Conservation (phyloP, 2,888 invertebrate species). For the Adineta ricciae region DNA sequence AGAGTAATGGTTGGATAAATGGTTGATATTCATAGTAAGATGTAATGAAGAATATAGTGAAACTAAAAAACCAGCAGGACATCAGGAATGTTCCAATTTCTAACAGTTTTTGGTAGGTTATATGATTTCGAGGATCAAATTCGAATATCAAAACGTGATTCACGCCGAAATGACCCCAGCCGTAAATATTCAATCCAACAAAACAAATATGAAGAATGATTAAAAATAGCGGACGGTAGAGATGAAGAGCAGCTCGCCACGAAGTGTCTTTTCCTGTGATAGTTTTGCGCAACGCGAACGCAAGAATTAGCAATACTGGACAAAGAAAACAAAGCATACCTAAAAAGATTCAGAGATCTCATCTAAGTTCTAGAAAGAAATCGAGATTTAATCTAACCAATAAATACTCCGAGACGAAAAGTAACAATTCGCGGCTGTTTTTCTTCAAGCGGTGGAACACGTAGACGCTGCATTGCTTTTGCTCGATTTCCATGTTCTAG, state of each 20-base stretch:
- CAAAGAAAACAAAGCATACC: constrained; percentile 30
- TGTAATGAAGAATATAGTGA: too few species aligned
- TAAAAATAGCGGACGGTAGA: constrained; percentile 85
- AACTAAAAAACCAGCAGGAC: too few species aligned
- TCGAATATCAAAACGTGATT: constrained; percentile 96
- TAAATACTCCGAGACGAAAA: constrained; percentile 59
- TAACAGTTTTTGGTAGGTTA: constrained; percentile 77
- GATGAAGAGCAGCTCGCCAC: constrained; percentile 66
- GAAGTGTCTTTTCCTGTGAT: not conserved
- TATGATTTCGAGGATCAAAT: constrained; percentile 82
- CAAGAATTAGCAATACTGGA: constrained; percentile 1
- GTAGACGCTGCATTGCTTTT: constrained; percentile 94
- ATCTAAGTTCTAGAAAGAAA: too few species aligned
- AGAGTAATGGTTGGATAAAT: too few species aligned
- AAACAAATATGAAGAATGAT: constrained; percentile 82
- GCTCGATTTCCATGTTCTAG: constrained; percentile 79
- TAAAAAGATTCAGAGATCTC: too few species aligned
- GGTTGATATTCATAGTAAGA: too few species aligned
- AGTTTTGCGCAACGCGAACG: not conserved
- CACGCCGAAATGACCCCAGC: constrained; percentile 90
- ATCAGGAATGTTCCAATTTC: too few species aligned
- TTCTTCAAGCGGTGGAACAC: too few species aligned
- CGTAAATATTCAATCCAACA: constrained; percentile 88
- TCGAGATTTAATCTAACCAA: too few species aligned
- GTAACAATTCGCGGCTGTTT: constrained; percentile 55